Conservation (phyloP, 2,113 vertebrate species). For the Platycercus adscitus region DNA sequence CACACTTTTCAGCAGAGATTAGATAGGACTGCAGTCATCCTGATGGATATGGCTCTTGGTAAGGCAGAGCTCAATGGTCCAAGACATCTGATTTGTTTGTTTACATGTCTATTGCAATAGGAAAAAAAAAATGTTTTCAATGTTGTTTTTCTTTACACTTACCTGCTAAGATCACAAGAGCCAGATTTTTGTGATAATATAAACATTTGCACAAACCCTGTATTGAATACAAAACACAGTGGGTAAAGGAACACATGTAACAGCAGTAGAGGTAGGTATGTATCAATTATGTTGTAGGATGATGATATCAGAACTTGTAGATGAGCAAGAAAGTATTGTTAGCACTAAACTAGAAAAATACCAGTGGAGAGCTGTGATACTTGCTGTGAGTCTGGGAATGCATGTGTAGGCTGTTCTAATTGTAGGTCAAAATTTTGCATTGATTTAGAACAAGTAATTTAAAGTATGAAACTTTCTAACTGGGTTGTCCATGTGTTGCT, state of each 20-base stretch:
- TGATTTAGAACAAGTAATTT: not conserved
- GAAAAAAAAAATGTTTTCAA: not conserved
- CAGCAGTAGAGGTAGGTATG: not conserved
- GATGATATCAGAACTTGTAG: not conserved
- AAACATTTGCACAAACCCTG: not conserved
- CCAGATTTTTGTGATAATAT: not conserved
- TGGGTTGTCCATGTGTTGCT: not conserved
- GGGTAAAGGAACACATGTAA: not conserved
- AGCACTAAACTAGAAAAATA: not conserved
- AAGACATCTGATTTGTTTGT: not conserved
- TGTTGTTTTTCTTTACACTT: not conserved
- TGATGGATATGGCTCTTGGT: not conserved
- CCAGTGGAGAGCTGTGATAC: not conserved
- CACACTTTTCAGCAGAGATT: not conserved
- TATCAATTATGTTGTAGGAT: not conserved
- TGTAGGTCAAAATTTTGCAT: not conserved
- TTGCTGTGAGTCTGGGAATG: not conserved
- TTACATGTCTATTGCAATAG: not conserved
- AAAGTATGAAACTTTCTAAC: not conserved
- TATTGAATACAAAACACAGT: not conserved
- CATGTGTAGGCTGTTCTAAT: not conserved
- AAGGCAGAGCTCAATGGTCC: not conserved
- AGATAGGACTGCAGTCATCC: not conserved
- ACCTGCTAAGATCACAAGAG: not conserved
- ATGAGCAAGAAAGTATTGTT: not conserved